These are phyloP conservation scores for Onychomys leucogaster DNA, from an alignment of 2,797 vertebrate genomes.

Conservation along the genomic window DNA sequence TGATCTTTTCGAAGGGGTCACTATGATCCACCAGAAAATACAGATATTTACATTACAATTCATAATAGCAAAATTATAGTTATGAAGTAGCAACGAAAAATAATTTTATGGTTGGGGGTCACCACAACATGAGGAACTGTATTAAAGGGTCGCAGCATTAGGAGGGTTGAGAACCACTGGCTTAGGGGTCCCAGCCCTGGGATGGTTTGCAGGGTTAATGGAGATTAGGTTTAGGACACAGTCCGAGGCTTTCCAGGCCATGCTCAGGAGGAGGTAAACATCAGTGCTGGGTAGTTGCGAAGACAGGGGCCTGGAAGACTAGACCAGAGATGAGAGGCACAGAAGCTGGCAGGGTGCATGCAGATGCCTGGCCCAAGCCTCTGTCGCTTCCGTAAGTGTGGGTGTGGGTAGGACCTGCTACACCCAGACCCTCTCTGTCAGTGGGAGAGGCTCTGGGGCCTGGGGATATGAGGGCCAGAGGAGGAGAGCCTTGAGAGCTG, in stretches of 20 bases:
- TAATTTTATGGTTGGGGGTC: background rate
- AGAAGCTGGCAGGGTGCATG: background rate
- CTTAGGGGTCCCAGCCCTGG: background rate
- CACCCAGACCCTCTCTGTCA: background rate
- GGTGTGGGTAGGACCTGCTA: background rate
- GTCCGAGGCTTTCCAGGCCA: accelerated
- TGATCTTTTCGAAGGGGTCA: background rate
- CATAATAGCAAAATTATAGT: background rate
- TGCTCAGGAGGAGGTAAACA: background rate
- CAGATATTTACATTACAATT: background rate
- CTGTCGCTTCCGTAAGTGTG: accelerated
- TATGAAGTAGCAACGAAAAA: background rate
- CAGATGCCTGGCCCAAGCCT: background rate
- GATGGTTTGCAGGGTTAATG: accelerated
- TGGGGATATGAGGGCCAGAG: accelerated
- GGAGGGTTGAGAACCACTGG: background rate
- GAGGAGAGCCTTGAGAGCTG: accelerated
- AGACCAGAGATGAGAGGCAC: background rate
- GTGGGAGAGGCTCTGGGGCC: background rate
- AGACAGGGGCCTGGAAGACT: background rate
- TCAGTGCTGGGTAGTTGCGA: accelerated
- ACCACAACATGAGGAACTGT: background rate
- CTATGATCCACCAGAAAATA: background rate
- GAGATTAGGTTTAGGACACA: accelerated
- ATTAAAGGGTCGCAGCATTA: background rate